Percentiles rank a stretch among this genome's conserved stretches.
Evolutionary conservation across 2,113 vertebrate genomes (phyloP).

Genomic region (Myotis yumanensis): DNA sequence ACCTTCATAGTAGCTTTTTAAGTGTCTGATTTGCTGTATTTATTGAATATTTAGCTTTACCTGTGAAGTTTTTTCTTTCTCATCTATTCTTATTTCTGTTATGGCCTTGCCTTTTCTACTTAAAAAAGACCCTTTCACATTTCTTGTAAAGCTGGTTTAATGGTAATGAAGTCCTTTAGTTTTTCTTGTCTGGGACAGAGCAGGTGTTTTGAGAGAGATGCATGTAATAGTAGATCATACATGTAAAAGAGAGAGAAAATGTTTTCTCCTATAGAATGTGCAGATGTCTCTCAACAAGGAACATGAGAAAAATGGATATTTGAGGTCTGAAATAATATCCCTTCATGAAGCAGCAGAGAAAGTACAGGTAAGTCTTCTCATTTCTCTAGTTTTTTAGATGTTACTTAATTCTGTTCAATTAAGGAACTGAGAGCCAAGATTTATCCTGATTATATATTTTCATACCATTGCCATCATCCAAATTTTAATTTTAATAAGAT

Average conservation of each 20-base stretch:
- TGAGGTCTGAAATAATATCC: slow-evolving; percentile 75
- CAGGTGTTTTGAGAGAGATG: not conserved
- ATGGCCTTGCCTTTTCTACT: not conserved
- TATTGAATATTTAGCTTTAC: not conserved
- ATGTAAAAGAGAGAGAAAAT: not conserved
- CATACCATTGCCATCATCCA: not conserved
- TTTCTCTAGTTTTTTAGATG: not conserved
- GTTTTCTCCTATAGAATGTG: slow-evolving; percentile 70
- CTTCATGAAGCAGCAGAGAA: slow-evolving; percentile 80
- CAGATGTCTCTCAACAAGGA: slow-evolving; percentile 79
- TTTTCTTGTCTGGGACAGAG: not conserved
- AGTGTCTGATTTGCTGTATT: not conserved
- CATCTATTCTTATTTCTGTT: not conserved
- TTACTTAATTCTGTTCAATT: slow-evolving; percentile 49
- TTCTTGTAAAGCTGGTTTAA: not conserved
- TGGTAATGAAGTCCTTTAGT: not conserved
- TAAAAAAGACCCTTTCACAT: not conserved
- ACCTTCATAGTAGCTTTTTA: not conserved
- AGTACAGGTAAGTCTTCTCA: slow-evolving; percentile 79
- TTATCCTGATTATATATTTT: slow-evolving; percentile 24
- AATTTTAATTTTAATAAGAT: not conserved
- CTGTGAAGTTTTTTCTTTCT: not conserved
- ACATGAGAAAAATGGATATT: slow-evolving; percentile 78
- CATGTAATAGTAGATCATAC: not conserved
- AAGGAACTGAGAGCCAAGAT: slow-evolving; percentile 7